Evolutionary conservation across 2,797 vertebrate genomes (phyloP).

Genomic region (Micropoecilia bifurca): DNA sequence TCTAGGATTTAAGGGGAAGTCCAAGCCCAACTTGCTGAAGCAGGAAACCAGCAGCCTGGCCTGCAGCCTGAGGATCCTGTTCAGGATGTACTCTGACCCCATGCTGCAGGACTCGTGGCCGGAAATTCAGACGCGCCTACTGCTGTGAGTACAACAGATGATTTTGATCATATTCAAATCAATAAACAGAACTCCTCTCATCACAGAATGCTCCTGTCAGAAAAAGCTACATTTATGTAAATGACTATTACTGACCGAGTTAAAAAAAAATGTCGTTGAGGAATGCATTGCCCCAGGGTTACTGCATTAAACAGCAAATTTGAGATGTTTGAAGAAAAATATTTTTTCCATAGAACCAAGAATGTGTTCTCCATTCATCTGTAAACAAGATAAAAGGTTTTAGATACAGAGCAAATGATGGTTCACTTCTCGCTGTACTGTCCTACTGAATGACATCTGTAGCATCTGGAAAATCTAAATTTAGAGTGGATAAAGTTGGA

Average conservation of each 20-base stretch:
- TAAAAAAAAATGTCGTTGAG: neutral
- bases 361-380: neutral
- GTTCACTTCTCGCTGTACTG: neutral
- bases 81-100: constrained; percentile 92
- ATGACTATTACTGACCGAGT: neutral
- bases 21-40: constrained; percentile 96
- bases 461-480: too few relatives aligned
- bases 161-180: neutral
- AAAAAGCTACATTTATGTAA: neutral
- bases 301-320: neutral
- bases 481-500: too few relatives aligned
- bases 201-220: neutral
- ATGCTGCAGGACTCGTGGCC: constrained; percentile 88
- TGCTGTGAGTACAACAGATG: constrained; percentile 84
- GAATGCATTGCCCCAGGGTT: neutral
- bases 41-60: constrained; percentile 99
- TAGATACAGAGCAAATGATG: neutral
- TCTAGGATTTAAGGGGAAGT: constrained; percentile 98
- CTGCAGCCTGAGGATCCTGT: constrained; percentile 94
- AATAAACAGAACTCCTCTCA: neutral
- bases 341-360: neutral
- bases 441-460: neutral
- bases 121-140: constrained; percentile 89
- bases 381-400: neutral
- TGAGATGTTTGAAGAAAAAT: neutral